These are phyloP conservation scores for Steatocranus sp. DNA, from an alignment of 2,797 vertebrate species.

Conservation along the genomic window DNA sequence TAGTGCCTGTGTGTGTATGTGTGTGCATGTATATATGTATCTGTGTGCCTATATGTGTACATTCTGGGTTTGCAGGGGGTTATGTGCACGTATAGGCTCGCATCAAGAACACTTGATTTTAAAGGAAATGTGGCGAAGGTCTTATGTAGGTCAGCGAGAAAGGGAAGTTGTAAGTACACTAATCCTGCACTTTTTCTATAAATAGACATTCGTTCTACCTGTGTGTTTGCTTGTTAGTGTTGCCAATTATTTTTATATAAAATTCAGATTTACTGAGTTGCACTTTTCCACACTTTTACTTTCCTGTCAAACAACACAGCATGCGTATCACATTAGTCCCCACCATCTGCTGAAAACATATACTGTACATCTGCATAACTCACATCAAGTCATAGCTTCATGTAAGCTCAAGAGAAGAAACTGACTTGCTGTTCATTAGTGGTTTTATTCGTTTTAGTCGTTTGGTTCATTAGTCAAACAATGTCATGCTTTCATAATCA, in stretches of 20 bases:
- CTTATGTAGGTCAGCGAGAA: background rate
- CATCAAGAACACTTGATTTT: slow-evolving; percentile 6
- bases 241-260: background rate
- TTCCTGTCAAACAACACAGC: background rate
- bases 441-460: slow-evolving; percentile 6
- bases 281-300: background rate
- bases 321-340: background rate
- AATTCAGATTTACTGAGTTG: background rate
- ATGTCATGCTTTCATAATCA: background rate
- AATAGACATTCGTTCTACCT: background rate
- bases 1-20: background rate
- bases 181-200: background rate
- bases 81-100: background rate
- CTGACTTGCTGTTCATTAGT: background rate
- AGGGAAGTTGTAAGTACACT: background rate
- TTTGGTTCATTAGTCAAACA: background rate
- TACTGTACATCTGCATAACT: background rate
- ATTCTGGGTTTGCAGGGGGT: background rate
- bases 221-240: background rate
- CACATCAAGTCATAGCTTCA: background rate
- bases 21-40: background rate
- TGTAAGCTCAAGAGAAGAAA: background rate
- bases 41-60: background rate
- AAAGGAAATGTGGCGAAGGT: background rate
- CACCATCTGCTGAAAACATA: background rate